Conservation (phyloP, 1,140 invertebrate genomes). For the Monomorium pharaonis region DNA sequence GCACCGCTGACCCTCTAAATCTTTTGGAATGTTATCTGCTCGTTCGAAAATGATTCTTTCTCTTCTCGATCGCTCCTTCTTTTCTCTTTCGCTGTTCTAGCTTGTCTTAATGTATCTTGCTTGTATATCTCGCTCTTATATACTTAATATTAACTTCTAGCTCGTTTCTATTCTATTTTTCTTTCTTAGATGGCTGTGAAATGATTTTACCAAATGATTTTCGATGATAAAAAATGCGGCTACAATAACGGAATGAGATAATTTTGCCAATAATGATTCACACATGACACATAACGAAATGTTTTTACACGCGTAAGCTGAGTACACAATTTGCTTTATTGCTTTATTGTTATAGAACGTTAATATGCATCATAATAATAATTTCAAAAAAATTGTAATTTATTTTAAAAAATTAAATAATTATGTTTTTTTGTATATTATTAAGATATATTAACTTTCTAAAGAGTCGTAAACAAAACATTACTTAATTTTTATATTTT, state of each 20-base stretch:
- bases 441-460: not conserved
- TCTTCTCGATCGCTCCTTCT: conserved; percentile 18
- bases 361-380: not conserved
- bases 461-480: not conserved
- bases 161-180: conserved; percentile 34
- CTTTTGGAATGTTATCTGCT: conserved; percentile 74
- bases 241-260: not conserved
- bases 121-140: conserved; percentile 54
- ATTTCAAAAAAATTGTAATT: not conserved
- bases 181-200: conserved; percentile 67
- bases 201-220: conserved; percentile 61
- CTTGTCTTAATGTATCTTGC: not conserved
- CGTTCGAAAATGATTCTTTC: conserved; percentile 67
- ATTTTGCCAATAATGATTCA: not conserved
- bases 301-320: not conserved
- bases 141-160: conserved; percentile 65
- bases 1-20: conserved; percentile 78
- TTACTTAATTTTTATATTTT: not conserved
- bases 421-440: not conserved
- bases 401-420: not conserved
- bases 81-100: conserved; percentile 38
- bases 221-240: not conserved
- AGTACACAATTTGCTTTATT: not conserved
- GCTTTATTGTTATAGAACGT: too few species aligned
- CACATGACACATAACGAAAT: not conserved